These are phyloP conservation scores for Chrysemys picta DNA, from an alignment of 2,113 vertebrate genomes.

Conservation along the genomic window DNA sequence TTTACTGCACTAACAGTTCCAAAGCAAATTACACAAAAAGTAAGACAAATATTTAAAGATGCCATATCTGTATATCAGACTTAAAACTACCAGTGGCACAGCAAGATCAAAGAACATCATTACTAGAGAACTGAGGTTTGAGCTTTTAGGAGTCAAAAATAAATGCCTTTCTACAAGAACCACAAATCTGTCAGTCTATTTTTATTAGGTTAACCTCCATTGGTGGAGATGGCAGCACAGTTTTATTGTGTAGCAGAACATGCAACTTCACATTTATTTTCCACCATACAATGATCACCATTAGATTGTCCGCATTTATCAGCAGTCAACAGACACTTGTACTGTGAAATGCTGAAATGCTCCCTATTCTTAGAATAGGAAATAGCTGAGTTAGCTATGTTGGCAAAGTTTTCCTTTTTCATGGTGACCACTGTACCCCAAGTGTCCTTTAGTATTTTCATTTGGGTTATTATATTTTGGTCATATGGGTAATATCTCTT, in stretches of 20 bases:
- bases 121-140: constrained; percentile 1
- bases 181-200: constrained; percentile 1
- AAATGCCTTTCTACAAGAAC: constrained; percentile 11
- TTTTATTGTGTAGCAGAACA: not conserved
- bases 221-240: not conserved
- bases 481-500: not conserved
- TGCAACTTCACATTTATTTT: constrained; percentile 36
- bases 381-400: not conserved
- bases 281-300: not conserved
- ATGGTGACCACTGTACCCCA: not conserved
- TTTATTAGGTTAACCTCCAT: not conserved
- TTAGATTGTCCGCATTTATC: not conserved
- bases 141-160: not conserved
- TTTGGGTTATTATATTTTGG: not conserved
- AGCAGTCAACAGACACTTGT: not conserved
- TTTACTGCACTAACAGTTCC: constrained; percentile 50
- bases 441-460: not conserved
- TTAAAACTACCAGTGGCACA: constrained; percentile 46
- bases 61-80: constrained; percentile 46
- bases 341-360: rapidly evolving
- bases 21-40: constrained; percentile 70
- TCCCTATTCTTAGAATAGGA: not conserved
- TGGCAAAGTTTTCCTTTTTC: not conserved
- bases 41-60: constrained; percentile 62
- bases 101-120: constrained; percentile 55